These are phyloP conservation scores for Dolichoris vasculosae DNA, from an alignment of 1,140 invertebrate genomes.

Conservation along the genomic window DNA sequence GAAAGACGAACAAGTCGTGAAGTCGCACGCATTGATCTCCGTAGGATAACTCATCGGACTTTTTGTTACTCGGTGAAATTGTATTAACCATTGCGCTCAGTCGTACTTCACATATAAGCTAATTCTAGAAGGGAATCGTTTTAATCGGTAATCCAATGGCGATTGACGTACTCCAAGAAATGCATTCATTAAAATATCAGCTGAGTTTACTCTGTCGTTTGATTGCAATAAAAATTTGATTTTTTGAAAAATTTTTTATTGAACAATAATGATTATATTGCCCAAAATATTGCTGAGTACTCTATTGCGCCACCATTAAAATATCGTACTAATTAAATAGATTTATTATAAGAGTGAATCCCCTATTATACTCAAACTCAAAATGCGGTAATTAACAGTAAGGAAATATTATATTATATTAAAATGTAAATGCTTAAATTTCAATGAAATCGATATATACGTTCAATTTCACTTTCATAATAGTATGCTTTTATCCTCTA, in stretches of 20 bases:
- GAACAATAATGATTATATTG: not conserved
- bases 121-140: not conserved
- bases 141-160: not conserved
- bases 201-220: not conserved
- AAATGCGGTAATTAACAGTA: not conserved
- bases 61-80: not conserved
- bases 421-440: not conserved
- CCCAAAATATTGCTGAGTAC: not conserved
- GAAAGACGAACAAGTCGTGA: not conserved
- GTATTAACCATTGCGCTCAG: too few species aligned
- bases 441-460: not conserved
- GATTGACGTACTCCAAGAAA: not conserved
- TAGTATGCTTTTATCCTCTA: not conserved
- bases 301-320: not conserved
- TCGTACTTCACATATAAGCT: not conserved
- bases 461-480: not conserved
- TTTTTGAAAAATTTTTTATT: too few species aligned
- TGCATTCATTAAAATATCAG: not conserved
- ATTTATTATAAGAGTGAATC: not conserved
- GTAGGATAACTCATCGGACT: not conserved
- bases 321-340: not conserved
- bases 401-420: not conserved
- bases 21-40: not conserved
- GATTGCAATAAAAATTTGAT: not conserved
- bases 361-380: not conserved